These are phyloP conservation scores for Monodelphis domestica DNA, from an alignment of 2,797 vertebrate genomes.

Conservation along the genomic window DNA sequence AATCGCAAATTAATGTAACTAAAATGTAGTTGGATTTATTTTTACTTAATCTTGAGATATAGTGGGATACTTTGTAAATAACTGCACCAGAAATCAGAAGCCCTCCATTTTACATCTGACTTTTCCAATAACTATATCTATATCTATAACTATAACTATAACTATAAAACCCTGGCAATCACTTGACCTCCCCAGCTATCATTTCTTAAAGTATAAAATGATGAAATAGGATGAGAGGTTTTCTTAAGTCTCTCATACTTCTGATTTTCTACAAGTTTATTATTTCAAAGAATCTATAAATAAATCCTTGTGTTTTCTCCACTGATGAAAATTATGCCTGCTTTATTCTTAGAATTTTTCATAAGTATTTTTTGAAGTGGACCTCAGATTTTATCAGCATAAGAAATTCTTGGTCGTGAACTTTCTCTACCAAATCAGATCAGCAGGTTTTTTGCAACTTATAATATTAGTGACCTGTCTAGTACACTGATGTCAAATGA, in stretches of 20 bases:
- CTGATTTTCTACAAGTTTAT: not conserved
- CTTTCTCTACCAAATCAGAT: not conserved
- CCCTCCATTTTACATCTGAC: too few relatives aligned
- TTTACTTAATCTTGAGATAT: not conserved
- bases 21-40: slow-evolving; percentile 44
- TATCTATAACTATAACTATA: too few relatives aligned
- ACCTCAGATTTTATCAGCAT: not conserved
- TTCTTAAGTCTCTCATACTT: too few relatives aligned
- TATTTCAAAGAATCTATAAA: not conserved
- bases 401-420: not conserved
- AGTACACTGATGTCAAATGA: not conserved
- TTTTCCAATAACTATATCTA: too few relatives aligned
- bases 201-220: not conserved
- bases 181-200: not conserved
- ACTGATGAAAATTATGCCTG: not conserved
- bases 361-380: not conserved
- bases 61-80: not conserved
- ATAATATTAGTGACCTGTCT: not conserved
- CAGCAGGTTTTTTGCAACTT: not conserved
- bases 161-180: too few relatives aligned
- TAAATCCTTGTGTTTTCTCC: not conserved
- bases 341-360: not conserved
- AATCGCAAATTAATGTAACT: slow-evolving; percentile 64
- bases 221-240: not conserved
- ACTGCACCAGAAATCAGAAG: not conserved